Evolutionary conservation across 30 jellyfish, hydroid and myxozoan genomes (phyloP).

Genomic region (Phacellophora camtschatica): DNA sequence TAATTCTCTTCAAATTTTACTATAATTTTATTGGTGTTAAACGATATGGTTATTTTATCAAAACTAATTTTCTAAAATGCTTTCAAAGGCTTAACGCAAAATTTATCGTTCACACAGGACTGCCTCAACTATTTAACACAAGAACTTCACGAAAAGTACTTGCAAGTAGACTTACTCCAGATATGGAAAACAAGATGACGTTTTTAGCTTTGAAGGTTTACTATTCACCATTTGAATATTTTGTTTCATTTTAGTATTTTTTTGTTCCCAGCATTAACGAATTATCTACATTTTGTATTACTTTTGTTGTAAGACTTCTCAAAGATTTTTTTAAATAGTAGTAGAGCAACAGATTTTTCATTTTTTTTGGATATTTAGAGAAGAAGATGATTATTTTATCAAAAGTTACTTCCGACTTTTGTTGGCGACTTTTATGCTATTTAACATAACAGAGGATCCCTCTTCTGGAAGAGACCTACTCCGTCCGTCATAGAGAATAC

Average conservation of each 20-base stretch:
- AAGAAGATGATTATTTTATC: background rate
- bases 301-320: too few relatives aligned
- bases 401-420: too few relatives aligned
- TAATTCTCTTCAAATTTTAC: too few relatives aligned
- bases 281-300: too few relatives aligned
- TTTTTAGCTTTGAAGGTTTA: constrained; percentile 67
- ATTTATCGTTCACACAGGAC: constrained; percentile 49
- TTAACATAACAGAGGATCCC: too few relatives aligned
- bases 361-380: too few relatives aligned
- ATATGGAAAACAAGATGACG: constrained; percentile 88
- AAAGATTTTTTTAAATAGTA: too few relatives aligned
- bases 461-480: too few relatives aligned
- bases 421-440: too few relatives aligned
- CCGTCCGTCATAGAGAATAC: too few relatives aligned
- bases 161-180: constrained; percentile 94
- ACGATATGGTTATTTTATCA: background rate
- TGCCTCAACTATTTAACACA: constrained; percentile 71
- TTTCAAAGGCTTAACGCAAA: background rate
- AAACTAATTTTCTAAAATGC: background rate
- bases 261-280: background rate
- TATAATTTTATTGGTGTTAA: background rate
- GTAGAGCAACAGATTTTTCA: too few relatives aligned
- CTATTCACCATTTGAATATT: background rate
- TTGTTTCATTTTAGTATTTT: too few relatives aligned
- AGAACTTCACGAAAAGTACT: constrained; percentile 83